phyloP scores from a whole-genome alignment of 1,140 invertebrate genomes.

The Drosophila sp. region DNA sequence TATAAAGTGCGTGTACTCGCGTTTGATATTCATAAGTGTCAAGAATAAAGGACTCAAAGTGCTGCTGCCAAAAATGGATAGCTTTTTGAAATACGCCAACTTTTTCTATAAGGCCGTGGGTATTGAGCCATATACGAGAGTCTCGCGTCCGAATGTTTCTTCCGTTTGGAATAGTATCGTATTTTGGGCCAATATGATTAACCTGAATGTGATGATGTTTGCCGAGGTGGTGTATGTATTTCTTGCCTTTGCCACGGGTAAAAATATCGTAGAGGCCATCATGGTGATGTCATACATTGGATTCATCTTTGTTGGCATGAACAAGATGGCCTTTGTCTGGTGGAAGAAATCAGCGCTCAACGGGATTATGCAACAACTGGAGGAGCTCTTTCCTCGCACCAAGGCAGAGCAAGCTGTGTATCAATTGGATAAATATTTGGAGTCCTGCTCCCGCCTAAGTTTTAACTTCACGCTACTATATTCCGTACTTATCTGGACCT shows the following conservation, averaged over 20 bases:
- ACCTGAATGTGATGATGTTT: slow-evolving; percentile 33
- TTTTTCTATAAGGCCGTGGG: slow-evolving; percentile 65
- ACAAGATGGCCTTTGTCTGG: slow-evolving; percentile 71
- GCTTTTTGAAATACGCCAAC: slow-evolving; percentile 66
- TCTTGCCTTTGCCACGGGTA: slow-evolving; percentile 39
- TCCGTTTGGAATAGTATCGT: slow-evolving; percentile 31
- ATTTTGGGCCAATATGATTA: slow-evolving; percentile 61
- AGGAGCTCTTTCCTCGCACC: slow-evolving; percentile 57
- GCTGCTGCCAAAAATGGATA: slow-evolving; percentile 41
- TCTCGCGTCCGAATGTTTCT: background rate
- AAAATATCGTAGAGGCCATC: slow-evolving; percentile 58
- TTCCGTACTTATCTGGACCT: slow-evolving; percentile 73
- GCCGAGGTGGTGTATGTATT: slow-evolving; percentile 57
- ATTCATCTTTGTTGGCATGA: slow-evolving; percentile 64
- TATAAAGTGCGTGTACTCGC: slow-evolving; percentile 28
- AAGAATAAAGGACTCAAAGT: background rate
- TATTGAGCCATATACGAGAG: slow-evolving; percentile 54
- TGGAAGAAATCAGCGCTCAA: slow-evolving; percentile 53
- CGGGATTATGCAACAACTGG: slow-evolving; percentile 50
- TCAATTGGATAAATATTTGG: slow-evolving; percentile 50
- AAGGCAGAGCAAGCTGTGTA: slow-evolving; percentile 44
- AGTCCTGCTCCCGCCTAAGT: slow-evolving; percentile 52
- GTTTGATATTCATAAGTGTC: background rate
- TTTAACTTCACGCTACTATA: slow-evolving; percentile 63
- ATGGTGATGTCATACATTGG: slow-evolving; percentile 74